Evolutionary conservation across 1,140 invertebrate species (phyloP), one percentile per base, ranked within the genome.

Genomic region (Asobara japonica): DNA sequence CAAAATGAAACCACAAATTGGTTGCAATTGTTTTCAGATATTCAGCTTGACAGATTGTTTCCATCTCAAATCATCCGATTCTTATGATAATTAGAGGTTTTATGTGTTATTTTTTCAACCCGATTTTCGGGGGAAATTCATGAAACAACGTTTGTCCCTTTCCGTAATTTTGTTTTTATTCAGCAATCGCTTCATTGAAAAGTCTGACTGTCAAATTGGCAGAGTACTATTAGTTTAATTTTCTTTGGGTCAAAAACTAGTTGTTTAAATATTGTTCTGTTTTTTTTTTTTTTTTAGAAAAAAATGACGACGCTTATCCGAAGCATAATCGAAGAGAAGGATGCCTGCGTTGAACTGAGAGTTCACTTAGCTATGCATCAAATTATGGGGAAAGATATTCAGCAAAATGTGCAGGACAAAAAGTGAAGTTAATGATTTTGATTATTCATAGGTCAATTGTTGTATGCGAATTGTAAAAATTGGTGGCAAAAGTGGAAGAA

Each of bases 321-420:
- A 83, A 85, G 91, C 89, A 84, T 91, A 89, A 81, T 92, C 89
- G 91, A 92, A 80, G 91, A 93, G 76, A 89, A 90, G 69, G 89
- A 91, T 31, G 90, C 90, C 1, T 92, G 91, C 73, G 90, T 92
- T 68, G 90, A 92, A 38, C 80, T 92, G 5, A 90, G 91, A 74
- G 91, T 92, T 41, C 90, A 93, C 75, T 79, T 91, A 60, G 90
- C 90, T 22, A 88, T 92, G 80, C 90, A 91, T 76, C 89, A 90
- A 78, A 33, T 86, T 71, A 79, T 79, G 73, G 51, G 25, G 25
- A 56, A 25, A 10, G 25, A 56, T 56, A 27, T 10, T 56, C 22
- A 13, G 6, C 51, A 56, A 20, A 27, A 10, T 56, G 10, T 56
- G 18, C n/a, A 45, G 51, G 51, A 56, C 6, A 56, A 56, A 27